Percentiles rank a stretch among this genome's conserved stretches.
These are phyloP conservation scores for Florisuga fusca DNA, from an alignment of 2,797 vertebrate species.

Conservation along the genomic window DNA sequence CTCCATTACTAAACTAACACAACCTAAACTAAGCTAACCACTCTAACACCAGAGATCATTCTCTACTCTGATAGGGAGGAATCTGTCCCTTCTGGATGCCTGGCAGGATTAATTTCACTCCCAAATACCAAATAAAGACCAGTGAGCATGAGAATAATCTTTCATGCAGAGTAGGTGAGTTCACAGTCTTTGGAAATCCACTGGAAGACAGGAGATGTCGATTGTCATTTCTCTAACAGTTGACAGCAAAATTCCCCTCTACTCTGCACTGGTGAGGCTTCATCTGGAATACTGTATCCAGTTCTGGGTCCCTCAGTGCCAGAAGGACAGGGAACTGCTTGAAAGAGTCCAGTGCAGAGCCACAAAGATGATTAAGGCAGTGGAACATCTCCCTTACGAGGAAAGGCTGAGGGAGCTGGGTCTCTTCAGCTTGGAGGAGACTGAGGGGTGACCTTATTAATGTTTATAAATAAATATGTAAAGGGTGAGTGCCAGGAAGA, in stretches of 20 bases:
- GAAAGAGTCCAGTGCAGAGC: too few relatives aligned
- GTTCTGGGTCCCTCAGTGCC: too few relatives aligned
- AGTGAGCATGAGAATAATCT: not conserved
- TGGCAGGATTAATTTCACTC: not conserved
- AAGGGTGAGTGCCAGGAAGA: too few relatives aligned
- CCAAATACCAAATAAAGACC: not conserved
- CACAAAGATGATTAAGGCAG: too few relatives aligned
- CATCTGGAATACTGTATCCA: too few relatives aligned
- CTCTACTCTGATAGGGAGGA: not conserved
- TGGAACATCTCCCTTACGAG: too few relatives aligned
- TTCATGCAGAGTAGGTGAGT: not conserved
- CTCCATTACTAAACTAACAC: not conserved
- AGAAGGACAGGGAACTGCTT: too few relatives aligned
- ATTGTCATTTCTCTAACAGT: not conserved
- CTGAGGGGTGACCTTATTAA: too few relatives aligned
- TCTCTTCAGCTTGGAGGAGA: too few relatives aligned
- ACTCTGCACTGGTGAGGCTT: too few relatives aligned
- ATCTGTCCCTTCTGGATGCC: not conserved
- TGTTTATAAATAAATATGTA: too few relatives aligned
- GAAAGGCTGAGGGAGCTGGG: too few relatives aligned
- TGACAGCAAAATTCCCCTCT: not conserved
- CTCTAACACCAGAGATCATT: rapidly evolving
- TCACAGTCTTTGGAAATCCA: not conserved
- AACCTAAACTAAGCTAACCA: not conserved
- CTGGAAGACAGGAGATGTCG: not conserved